Evolutionary conservation across 2,113 vertebrate species (phyloP).

Genomic region (Lonchura striata): DNA sequence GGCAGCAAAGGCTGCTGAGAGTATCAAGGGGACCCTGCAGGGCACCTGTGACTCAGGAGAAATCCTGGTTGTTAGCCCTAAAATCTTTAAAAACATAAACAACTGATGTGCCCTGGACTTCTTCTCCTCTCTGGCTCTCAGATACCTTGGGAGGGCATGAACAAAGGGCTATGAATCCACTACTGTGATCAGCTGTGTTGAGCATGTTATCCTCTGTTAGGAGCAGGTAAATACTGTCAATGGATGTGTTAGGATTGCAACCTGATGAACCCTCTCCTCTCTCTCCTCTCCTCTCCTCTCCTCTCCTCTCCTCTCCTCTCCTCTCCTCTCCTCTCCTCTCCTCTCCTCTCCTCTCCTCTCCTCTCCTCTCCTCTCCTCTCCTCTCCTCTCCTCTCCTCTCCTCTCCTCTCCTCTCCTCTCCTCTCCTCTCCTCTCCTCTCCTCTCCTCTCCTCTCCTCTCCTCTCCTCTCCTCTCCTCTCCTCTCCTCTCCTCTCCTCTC

Average conservation of each 20-base stretch:
- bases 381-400: too few relatives aligned
- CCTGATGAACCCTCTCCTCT: not conserved
- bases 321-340: too few relatives aligned
- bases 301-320: too few relatives aligned
- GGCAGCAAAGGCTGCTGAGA: not conserved
- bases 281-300: not conserved
- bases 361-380: too few relatives aligned
- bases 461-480: too few relatives aligned
- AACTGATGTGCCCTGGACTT: not conserved
- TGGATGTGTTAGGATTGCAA: not conserved
- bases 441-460: too few relatives aligned
- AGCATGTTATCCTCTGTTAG: accelerated
- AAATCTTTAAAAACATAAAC: not conserved
- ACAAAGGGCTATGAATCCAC: not conserved
- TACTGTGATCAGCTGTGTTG: not conserved
- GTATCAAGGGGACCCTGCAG: accelerated
- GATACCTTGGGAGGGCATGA: accelerated
- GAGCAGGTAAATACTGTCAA: not conserved
- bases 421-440: not conserved
- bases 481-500: not conserved
- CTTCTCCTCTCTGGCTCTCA: not conserved
- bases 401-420: too few relatives aligned
- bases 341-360: too few relatives aligned
- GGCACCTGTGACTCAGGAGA: not conserved
- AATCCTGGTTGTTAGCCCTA: not conserved